phyloP scores from a whole-genome alignment of 2,797 vertebrate species.

The Typhlichthys subterraneus region DNA sequence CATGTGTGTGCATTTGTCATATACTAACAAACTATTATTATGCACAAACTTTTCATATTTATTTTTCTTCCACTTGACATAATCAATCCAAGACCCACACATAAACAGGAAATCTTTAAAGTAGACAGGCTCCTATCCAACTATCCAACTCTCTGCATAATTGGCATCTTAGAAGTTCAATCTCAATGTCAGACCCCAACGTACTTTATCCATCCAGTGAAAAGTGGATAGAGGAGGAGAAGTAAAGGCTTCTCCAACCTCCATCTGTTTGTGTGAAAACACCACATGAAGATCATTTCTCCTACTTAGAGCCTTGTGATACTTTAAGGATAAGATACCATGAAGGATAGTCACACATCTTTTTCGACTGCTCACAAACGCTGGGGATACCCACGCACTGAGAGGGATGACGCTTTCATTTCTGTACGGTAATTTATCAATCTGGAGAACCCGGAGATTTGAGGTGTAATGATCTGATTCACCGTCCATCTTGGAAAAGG shows the following conservation, averaged over 20 bases:
- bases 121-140: conserved; percentile 46
- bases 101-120: conserved; percentile 65
- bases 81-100: conserved; percentile 54
- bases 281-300: too few relatives aligned
- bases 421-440: conserved; percentile 59
- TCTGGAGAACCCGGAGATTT: conserved; percentile 48
- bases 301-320: too few relatives aligned
- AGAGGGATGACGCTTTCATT: conserved; percentile 62
- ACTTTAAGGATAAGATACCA: too few relatives aligned
- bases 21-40: too few relatives aligned
- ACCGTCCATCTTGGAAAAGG: conserved; percentile 61
- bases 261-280: too few relatives aligned
- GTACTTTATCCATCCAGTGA: background rate
- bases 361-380: background rate
- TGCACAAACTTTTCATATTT: too few relatives aligned
- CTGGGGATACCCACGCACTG: conserved; percentile 31
- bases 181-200: conserved; percentile 6
- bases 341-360: background rate
- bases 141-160: conserved; percentile 40
- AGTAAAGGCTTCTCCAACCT: too few relatives aligned
- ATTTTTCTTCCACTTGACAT: conserved; percentile 30
- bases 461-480: conserved; percentile 70
- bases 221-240: background rate
- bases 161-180: conserved; percentile 63
- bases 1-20: too few relatives aligned